These are phyloP conservation scores for Anastatus disparis DNA, from an alignment of 1,140 invertebrate genomes.

Conservation along the genomic window DNA sequence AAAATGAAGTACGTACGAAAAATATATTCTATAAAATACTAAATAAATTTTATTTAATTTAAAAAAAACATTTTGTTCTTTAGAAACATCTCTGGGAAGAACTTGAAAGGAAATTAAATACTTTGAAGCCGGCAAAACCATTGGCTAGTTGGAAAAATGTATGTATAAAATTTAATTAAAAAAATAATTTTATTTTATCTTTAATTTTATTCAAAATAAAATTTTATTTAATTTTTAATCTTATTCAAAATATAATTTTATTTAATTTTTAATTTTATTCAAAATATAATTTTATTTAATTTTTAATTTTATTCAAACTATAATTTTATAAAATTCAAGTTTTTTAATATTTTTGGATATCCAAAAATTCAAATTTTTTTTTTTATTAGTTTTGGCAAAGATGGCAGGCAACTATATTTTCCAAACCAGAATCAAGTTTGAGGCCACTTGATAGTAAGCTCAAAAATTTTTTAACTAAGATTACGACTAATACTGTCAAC, in stretches of 20 bases:
- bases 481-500: background rate
- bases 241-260: too few relatives aligned
- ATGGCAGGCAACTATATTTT: background rate
- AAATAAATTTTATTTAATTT: too few relatives aligned
- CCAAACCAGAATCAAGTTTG: background rate
- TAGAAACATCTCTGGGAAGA: background rate
- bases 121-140: background rate
- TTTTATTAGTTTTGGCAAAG: slow-evolving; percentile 4
- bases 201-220: too few relatives aligned
- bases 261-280: too few relatives aligned
- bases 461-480: background rate
- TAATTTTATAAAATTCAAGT: too few relatives aligned
- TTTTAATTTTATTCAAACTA: too few relatives aligned
- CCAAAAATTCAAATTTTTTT: slow-evolving; percentile 2
- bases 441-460: background rate
- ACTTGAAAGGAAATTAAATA: background rate
- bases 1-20: slow-evolving; percentile 2
- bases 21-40: background rate
- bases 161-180: background rate
- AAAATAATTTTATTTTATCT: too few relatives aligned
- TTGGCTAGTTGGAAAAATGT: slow-evolving; percentile 16
- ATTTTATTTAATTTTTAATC: too few relatives aligned
- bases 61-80: background rate
- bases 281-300: too few relatives aligned
- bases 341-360: too few relatives aligned